Conservation (phyloP, 2,113 vertebrate genomes). For the Rhea americana region DNA sequence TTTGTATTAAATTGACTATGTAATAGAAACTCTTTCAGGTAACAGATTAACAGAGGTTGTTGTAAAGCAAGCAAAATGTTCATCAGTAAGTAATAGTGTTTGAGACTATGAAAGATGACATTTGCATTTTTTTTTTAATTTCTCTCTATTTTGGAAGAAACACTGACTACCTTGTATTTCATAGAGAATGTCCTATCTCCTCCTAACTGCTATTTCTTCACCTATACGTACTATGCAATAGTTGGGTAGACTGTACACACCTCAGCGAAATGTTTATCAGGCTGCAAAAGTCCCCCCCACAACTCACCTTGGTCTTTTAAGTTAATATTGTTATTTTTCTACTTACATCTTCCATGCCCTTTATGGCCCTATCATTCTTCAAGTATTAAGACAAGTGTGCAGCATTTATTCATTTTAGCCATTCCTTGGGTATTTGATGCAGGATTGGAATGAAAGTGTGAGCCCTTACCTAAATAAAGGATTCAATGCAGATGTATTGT, state of each 20-base stretch:
- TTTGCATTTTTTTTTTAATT: background rate
- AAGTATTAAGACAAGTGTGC: background rate
- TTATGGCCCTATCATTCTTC: background rate
- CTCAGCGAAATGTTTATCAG: background rate
- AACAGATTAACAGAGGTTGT: background rate
- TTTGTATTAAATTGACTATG: background rate
- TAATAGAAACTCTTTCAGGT: background rate
- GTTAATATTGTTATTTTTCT: background rate
- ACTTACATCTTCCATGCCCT: background rate
- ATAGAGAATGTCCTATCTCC: background rate
- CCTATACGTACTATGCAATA: background rate
- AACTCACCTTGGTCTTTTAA: background rate
- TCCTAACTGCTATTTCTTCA: background rate
- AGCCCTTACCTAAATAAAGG: background rate
- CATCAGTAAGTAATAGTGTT: background rate
- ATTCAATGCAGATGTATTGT: background rate
- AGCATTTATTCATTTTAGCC: background rate
- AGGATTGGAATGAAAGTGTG: background rate
- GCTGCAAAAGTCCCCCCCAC: background rate
- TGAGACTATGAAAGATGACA: fast-evolving
- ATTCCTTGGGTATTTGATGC: background rate
- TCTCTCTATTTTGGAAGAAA: background rate
- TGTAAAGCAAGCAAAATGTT: background rate
- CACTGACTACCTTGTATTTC: background rate
- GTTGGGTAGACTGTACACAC: background rate